phyloP scores from a whole-genome alignment of 2,797 vertebrate genomes.

The Vespertilio murinus region DNA sequence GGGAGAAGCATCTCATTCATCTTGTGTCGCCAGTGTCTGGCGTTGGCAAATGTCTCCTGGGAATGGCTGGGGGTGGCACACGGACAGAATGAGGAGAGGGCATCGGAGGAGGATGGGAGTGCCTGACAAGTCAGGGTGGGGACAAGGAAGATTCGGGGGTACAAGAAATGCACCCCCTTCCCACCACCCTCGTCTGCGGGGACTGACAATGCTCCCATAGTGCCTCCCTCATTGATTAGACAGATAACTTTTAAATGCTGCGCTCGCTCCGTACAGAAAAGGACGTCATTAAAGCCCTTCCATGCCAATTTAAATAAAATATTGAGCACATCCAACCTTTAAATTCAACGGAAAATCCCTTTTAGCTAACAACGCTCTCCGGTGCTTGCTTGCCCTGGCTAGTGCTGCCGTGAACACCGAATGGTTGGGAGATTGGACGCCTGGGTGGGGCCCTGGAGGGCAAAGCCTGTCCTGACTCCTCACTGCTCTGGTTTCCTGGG shows the following conservation, averaged over 20 bases:
- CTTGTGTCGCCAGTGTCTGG: background rate
- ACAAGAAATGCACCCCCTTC: background rate
- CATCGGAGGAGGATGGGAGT: background rate
- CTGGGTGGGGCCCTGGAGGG: background rate
- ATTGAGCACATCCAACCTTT: slow-evolving; percentile 44
- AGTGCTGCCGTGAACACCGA: background rate
- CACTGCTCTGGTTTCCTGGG: background rate
- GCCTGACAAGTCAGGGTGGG: background rate
- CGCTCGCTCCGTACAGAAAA: slow-evolving; percentile 19
- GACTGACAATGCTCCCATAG: background rate
- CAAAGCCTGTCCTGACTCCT: background rate
- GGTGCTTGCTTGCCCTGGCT: background rate
- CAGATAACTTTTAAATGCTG: background rate
- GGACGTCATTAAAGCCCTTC: slow-evolving; percentile 32
- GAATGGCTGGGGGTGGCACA: background rate
- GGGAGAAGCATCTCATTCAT: background rate
- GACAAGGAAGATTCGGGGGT: background rate
- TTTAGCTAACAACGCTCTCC: slow-evolving; percentile 16
- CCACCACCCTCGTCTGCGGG: background rate
- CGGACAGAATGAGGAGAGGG: background rate
- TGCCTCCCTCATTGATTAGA: background rate
- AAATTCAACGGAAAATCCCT: background rate
- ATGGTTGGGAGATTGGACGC: background rate
- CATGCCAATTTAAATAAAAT: slow-evolving; percentile 51
- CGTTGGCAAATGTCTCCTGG: background rate